Base-by-base conservation (phyloP, 1,140 invertebrate genomes). In the Octopus bimaculoides region DNA sequence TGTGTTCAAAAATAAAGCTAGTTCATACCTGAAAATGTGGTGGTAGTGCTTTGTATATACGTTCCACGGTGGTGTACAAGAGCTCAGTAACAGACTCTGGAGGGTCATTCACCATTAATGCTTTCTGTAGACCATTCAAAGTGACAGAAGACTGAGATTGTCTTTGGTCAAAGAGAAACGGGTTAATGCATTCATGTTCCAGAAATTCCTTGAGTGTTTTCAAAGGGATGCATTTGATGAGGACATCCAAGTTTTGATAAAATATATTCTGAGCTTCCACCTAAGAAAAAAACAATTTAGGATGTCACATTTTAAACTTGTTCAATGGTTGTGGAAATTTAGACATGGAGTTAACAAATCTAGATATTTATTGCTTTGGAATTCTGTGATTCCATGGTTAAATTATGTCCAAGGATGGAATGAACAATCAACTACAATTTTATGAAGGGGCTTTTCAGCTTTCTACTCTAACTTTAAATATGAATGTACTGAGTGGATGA, bases 41-140 rank as follows among this genome's bases (percentile, higher is more conserved):
- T 17, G 79, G 54, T 20, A 84, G 10, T 10, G 77, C 26, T 52
- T 77, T 78, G 80, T 86, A 87, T 4, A 86, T 54, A 26, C 73
- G 52, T 12, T 76, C 81, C n/a, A 82, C 61, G n/a, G 82, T 69
- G 17, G 83, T 71, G 75, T 84, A 82, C 54, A 89, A 77, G 5
- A 87, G 78, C 12, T 77, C 26, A 10, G 83, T 83, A 4, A 87
- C 84, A 52, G 85, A 80, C 55, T 84, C 80, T n/a, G 88, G 87
- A 20, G 85, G 87, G 75, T 89, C 85, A n/a, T 77, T 52, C 0
- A 87, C 82, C 20, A 80, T 54, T 52, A 89, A 79, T 52, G 86
- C 82, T 66, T 81, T 80, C 73, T 83, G 81, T 54, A 89, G 80
- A 73, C 88, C 88, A 53, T 81, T 73, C 52, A 89, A 79, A 4